Conservation (phyloP, 2,888 invertebrate genomes). For the Lysandra coridon region DNA sequence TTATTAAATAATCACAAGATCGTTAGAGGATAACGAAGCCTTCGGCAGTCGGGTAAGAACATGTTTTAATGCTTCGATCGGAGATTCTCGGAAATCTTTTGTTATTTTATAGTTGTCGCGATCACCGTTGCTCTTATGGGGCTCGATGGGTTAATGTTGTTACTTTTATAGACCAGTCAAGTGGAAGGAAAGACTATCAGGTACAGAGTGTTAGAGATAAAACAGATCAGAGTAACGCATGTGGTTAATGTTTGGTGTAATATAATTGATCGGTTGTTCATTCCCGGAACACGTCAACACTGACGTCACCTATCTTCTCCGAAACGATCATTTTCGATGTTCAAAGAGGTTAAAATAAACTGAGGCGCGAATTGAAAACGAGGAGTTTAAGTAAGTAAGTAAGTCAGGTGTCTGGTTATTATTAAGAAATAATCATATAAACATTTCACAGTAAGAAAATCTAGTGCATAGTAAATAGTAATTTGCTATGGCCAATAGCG, state of each 20-base stretch:
- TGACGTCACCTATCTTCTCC: slow-evolving; percentile 67
- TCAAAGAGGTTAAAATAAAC: slow-evolving; percentile 55
- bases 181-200: too few relatives aligned
- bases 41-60: too few relatives aligned
- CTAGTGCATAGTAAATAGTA: slow-evolving; percentile 5
- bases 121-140: too few relatives aligned
- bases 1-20: too few relatives aligned
- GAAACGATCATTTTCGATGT: slow-evolving; percentile 56
- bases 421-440: neutral
- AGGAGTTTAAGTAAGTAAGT: slow-evolving; percentile 37
- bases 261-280: slow-evolving; percentile 42
- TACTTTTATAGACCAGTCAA: too few relatives aligned
- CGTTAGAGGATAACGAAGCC: too few relatives aligned
- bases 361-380: slow-evolving; percentile 44
- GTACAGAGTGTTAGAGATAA: neutral
- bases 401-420: slow-evolving; percentile 40
- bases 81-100: too few relatives aligned
- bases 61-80: too few relatives aligned
- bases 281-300: slow-evolving; percentile 55
- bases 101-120: too few relatives aligned
- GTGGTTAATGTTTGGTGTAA: slow-evolving; percentile 31
- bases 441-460: neutral
- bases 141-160: too few relatives aligned
- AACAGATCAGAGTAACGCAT: neutral
- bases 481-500: neutral